Percentiles rank a stretch among this genome's conserved stretches.
Conservation (phyloP, 1,140 invertebrate species). For the Procambarus clarkii region DNA sequence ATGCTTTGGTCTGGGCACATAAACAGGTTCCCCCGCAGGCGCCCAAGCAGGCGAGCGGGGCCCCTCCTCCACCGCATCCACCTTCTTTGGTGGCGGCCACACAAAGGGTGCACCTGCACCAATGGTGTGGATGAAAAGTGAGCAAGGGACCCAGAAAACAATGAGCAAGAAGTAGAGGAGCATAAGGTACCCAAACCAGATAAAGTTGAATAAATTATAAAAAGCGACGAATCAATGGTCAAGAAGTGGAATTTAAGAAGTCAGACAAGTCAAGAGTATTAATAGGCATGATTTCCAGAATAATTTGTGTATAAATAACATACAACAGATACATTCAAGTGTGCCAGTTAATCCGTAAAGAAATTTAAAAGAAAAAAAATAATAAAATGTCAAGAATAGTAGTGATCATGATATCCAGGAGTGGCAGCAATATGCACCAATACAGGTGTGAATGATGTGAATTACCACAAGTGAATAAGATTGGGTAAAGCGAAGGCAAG, state of each 20-base stretch:
- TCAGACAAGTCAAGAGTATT: background rate
- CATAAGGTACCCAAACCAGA: background rate
- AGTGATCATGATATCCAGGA: background rate
- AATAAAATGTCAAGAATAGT: background rate
- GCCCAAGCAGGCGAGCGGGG: conserved; percentile 64
- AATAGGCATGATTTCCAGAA: background rate
- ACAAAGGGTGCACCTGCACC: conserved; percentile 56
- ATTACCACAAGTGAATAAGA: background rate
- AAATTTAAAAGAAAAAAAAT: background rate
- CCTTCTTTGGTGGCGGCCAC: conserved; percentile 66
- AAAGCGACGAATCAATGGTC: background rate
- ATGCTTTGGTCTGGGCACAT: conserved; percentile 61
- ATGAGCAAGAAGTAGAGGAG: background rate
- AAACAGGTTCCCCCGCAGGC: conserved; percentile 56
- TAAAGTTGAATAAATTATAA: background rate
- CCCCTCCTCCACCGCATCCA: conserved; percentile 58
- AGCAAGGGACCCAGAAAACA: background rate
- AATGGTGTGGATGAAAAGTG: background rate
- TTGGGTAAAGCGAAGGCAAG: conserved; percentile 38
- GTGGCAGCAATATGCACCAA: background rate
- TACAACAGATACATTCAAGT: background rate
- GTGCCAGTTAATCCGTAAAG: background rate
- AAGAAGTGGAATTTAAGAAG: background rate
- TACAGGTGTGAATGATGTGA: background rate
- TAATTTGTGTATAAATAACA: background rate